phyloP scores from a whole-genome alignment of 2,113 vertebrate species.

The Paralichthys olivaceus region DNA sequence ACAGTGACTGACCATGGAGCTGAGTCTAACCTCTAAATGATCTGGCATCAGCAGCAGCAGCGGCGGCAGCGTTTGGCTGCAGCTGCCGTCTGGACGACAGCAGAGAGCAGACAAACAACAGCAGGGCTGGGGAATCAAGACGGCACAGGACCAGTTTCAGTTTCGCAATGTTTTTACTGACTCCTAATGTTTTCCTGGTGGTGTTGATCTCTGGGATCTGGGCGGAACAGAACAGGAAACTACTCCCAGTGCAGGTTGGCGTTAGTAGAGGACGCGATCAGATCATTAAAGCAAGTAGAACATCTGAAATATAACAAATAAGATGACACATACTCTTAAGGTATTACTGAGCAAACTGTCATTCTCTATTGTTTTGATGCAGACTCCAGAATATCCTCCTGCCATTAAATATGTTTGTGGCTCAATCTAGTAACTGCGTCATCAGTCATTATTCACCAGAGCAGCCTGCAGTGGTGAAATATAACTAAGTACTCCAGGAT shows the following conservation, averaged over 20 bases:
- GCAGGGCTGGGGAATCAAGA: constrained; percentile 28
- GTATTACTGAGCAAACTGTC: too few relatives aligned
- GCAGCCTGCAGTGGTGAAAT: too few relatives aligned
- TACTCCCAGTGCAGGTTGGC: constrained; percentile 1
- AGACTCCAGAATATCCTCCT: too few relatives aligned
- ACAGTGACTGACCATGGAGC: background rate
- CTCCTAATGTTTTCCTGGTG: background rate
- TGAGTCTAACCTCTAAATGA: background rate
- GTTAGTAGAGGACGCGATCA: background rate
- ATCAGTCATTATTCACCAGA: too few relatives aligned
- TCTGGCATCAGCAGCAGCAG: background rate
- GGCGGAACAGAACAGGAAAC: background rate
- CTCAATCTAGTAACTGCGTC: too few relatives aligned
- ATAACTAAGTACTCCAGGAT: too few relatives aligned
- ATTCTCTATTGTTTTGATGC: too few relatives aligned
- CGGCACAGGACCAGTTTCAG: constrained; percentile 36
- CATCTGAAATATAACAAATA: too few relatives aligned
- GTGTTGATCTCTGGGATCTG: constrained; percentile 26
- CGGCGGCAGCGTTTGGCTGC: background rate
- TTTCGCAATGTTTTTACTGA: constrained; percentile 46
- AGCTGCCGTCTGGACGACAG: background rate
- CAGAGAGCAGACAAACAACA: constrained; percentile 8
- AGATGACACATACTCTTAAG: too few relatives aligned
- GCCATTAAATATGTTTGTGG: too few relatives aligned
- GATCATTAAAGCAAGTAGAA: background rate